Evolutionary conservation across 2,797 vertebrate genomes (phyloP).

Genomic region (Coregonus sp.): DNA sequence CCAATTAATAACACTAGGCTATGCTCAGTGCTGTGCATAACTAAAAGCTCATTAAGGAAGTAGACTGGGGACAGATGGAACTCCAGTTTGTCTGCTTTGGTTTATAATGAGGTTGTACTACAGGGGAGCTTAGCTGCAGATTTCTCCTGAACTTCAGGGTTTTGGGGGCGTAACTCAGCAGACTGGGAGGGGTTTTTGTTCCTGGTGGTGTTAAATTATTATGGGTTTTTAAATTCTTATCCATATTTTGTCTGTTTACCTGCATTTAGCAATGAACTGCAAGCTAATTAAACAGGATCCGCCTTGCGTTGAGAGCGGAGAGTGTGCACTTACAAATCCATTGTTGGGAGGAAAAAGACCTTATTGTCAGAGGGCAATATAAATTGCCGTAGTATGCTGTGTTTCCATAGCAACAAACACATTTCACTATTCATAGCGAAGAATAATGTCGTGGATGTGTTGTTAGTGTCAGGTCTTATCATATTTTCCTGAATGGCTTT

Average conservation of each 20-base stretch:
- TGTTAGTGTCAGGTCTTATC: constrained; percentile 42
- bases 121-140: constrained; percentile 52
- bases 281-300: constrained; percentile 18
- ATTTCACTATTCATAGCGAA: constrained; percentile 40
- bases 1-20: constrained; percentile 21
- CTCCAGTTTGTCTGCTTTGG: constrained; percentile 41
- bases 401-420: constrained; percentile 70
- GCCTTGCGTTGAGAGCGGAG: constrained; percentile 32
- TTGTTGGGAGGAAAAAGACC: constrained; percentile 45
- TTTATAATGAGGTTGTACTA: constrained; percentile 53
- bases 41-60: constrained; percentile 62
- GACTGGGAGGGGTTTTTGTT: background rate
- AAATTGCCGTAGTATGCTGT: constrained; percentile 34
- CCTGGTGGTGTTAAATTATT: constrained; percentile 1
- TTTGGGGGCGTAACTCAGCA: constrained; percentile 2
- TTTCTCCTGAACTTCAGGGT: constrained; percentile 30
- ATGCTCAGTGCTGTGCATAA: constrained; percentile 37
- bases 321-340: constrained; percentile 44
- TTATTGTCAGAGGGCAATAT: constrained; percentile 43
- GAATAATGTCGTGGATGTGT: constrained; percentile 43
- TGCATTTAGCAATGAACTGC: background rate
- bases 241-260: background rate
- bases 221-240: background rate
- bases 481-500: constrained; percentile 50
- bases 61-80: constrained; percentile 62